These are phyloP conservation scores for Steatornis caripensis DNA, from an alignment of 2,113 vertebrate genomes.

Conservation along the genomic window DNA sequence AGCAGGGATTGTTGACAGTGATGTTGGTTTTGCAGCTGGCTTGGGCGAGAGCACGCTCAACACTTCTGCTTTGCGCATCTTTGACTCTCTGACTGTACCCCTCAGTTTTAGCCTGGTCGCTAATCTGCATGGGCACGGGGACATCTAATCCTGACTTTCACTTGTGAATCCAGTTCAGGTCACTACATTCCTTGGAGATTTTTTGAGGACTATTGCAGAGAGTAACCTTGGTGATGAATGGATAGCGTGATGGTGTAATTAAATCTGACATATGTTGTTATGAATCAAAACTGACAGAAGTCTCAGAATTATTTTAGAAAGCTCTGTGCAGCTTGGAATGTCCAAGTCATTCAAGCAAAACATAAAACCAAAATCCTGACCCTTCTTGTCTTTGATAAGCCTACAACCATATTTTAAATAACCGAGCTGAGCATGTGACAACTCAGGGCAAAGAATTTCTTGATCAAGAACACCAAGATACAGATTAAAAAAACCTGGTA, in stretches of 20 bases:
- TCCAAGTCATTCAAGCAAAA: conserved; percentile 10
- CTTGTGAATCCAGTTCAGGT: background rate
- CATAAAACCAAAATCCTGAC: background rate
- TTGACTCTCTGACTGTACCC: background rate
- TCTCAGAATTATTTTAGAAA: conserved; percentile 15
- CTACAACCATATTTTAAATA: background rate
- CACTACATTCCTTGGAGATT: background rate
- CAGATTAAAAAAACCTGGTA: background rate
- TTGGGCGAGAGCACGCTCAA: background rate
- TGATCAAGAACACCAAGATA: background rate
- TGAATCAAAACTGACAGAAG: conserved; percentile 46
- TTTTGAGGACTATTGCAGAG: background rate
- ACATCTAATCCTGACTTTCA: background rate
- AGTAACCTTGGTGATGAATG: background rate
- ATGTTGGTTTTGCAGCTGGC: background rate
- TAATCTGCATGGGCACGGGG: background rate
- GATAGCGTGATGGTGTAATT: background rate
- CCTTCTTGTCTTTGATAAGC: background rate
- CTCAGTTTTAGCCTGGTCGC: background rate
- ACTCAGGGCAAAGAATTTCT: background rate
- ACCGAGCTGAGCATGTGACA: background rate
- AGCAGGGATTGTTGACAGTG: background rate
- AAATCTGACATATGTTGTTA: conserved; percentile 21
- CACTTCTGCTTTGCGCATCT: background rate
- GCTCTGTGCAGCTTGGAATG: background rate